Evolutionary conservation across 2,113 vertebrate genomes (phyloP).

Genomic region (Coptodon rendalli): DNA sequence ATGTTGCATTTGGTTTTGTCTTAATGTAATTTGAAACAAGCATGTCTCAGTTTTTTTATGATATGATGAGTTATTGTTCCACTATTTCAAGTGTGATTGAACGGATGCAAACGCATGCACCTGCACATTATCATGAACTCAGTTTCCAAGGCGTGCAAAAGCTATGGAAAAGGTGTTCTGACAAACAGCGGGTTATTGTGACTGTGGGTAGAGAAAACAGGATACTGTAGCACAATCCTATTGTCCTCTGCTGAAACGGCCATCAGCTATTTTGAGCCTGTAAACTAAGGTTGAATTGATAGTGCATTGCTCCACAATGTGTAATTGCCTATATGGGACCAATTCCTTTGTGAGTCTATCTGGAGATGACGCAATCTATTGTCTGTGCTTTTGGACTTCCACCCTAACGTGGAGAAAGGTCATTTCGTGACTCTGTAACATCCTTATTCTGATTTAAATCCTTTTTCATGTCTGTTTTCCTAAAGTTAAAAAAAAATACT

Average conservation of each 20-base stretch:
- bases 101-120: background rate
- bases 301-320: slow-evolving; percentile 8
- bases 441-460: background rate
- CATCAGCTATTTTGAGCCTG: slow-evolving; percentile 40
- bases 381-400: slow-evolving; percentile 39
- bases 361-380: slow-evolving; percentile 44
- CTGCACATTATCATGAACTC: background rate
- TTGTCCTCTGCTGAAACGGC: slow-evolving; percentile 37
- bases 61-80: background rate
- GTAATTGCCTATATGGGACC: slow-evolving; percentile 23
- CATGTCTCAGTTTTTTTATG: background rate
- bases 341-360: slow-evolving; percentile 32
- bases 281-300: slow-evolving; percentile 27
- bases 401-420: slow-evolving; percentile 37
- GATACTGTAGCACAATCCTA: slow-evolving; percentile 47
- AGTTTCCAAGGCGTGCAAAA: background rate
- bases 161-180: slow-evolving; percentile 26
- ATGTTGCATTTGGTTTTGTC: background rate
- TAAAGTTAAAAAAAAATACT: background rate
- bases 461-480: background rate
- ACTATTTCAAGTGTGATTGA: background rate
- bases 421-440: background rate
- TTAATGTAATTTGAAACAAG: background rate
- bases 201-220: slow-evolving; percentile 43
- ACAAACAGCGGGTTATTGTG: background rate